Percentiles rank a stretch among this genome's conserved stretches.
These are phyloP conservation scores for Puffinus mauretanicus DNA, from an alignment of 2,113 vertebrate genomes.

Conservation along the genomic window DNA sequence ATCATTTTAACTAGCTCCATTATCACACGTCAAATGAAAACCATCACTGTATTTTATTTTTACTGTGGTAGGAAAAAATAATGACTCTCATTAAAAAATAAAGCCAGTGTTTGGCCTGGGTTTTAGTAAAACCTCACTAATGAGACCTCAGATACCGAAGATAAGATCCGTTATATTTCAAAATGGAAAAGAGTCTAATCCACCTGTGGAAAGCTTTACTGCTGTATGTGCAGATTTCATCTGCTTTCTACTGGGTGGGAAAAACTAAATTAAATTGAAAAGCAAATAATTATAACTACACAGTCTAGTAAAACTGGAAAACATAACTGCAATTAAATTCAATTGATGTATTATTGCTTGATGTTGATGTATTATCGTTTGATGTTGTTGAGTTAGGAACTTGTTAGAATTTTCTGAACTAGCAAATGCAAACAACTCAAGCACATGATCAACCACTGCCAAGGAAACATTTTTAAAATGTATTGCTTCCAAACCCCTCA, in stretches of 20 bases:
- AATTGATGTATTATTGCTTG: background rate
- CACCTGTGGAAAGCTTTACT: background rate
- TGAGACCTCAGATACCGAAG: background rate
- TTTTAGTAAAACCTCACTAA: slow-evolving; percentile 11
- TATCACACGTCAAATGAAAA: background rate
- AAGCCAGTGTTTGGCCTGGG: background rate
- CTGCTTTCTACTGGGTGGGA: background rate
- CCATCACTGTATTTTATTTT: background rate
- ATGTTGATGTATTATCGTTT: background rate
- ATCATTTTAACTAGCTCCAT: background rate
- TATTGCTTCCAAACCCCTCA: background rate
- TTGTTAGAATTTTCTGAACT: background rate
- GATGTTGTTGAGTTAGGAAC: background rate
- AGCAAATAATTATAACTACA: background rate
- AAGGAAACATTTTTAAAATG: background rate
- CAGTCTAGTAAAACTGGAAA: background rate
- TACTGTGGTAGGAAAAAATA: background rate
- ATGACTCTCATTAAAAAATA: background rate
- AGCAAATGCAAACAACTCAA: background rate
- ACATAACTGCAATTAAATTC: background rate
- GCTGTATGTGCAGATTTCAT: background rate
- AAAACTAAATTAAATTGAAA: background rate
- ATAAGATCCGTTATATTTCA: background rate
- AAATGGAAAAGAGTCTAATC: background rate
- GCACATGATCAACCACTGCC: background rate